Evolutionary conservation across 2,113 vertebrate genomes (phyloP).

Genomic region (Alouatta palliata): DNA sequence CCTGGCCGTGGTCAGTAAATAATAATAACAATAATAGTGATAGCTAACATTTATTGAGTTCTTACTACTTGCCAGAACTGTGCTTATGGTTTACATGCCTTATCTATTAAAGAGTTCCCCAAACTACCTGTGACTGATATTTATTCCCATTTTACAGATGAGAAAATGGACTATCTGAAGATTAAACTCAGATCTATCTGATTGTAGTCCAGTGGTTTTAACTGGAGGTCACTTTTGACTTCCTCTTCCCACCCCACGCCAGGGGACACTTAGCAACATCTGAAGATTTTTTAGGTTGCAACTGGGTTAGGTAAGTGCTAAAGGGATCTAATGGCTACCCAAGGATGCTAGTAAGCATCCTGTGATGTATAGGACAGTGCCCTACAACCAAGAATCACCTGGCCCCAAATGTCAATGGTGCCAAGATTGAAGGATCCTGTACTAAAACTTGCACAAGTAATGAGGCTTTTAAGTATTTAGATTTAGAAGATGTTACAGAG

Average conservation of each 20-base stretch:
- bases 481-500: background rate
- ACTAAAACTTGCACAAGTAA: background rate
- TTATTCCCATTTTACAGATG: background rate
- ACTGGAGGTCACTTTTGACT: background rate
- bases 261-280: background rate
- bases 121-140: background rate
- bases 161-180: background rate
- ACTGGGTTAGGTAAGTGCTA: too few relatives aligned
- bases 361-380: background rate
- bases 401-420: too few relatives aligned
- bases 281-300: background rate
- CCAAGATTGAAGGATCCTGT: background rate
- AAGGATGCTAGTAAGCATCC: background rate
- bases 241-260: accelerated
- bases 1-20: background rate
- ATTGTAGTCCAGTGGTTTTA: background rate
- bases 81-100: background rate
- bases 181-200: background rate
- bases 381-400: background rate
- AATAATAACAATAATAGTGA: accelerated
- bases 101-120: too few relatives aligned
- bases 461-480: background rate
- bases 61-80: background rate
- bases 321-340: too few relatives aligned
- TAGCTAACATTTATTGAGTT: background rate